Percentiles rank a stretch among this genome's conserved stretches.
phyloP scores from a whole-genome alignment of 2,888 invertebrate genomes.

The Arge pagana region DNA sequence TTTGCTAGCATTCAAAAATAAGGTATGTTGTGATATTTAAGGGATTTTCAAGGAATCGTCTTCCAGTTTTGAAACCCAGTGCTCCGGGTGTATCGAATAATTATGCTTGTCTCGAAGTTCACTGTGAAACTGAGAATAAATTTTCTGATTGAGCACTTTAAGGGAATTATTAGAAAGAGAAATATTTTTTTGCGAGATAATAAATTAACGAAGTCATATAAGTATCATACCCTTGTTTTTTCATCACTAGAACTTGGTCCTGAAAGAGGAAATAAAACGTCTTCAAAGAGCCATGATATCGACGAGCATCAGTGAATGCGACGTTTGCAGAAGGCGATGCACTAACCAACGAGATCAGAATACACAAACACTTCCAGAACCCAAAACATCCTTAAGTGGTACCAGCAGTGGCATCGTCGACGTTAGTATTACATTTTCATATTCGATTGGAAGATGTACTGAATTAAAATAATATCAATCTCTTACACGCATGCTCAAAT shows the following conservation, averaged over 20 bases:
- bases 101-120: no score
- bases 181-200: no score
- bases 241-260: slow-evolving; percentile 32
- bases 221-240: slow-evolving; percentile 11
- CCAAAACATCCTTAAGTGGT: slow-evolving; percentile 32
- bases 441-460: no score
- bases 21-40: slow-evolving; percentile 31
- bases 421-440: slow-evolving; percentile 34
- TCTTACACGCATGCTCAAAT: no score
- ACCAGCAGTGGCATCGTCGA: slow-evolving; percentile 41
- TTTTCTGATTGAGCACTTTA: no score
- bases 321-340: slow-evolving; percentile 37
- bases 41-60: background rate
- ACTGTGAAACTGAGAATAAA: no score
- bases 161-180: no score
- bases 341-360: slow-evolving; percentile 39
- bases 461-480: no score
- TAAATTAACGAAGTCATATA: no score
- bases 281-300: slow-evolving; percentile 34
- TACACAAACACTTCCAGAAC: slow-evolving; percentile 40
- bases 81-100: background rate
- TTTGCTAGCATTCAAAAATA: slow-evolving; percentile 34
- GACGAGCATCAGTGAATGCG: slow-evolving; percentile 40
- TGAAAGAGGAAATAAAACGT: slow-evolving; percentile 36
- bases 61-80: background rate